phyloP scores from a whole-genome alignment of 1,140 invertebrate genomes.

The Bombus haemorrhoidalis region DNA sequence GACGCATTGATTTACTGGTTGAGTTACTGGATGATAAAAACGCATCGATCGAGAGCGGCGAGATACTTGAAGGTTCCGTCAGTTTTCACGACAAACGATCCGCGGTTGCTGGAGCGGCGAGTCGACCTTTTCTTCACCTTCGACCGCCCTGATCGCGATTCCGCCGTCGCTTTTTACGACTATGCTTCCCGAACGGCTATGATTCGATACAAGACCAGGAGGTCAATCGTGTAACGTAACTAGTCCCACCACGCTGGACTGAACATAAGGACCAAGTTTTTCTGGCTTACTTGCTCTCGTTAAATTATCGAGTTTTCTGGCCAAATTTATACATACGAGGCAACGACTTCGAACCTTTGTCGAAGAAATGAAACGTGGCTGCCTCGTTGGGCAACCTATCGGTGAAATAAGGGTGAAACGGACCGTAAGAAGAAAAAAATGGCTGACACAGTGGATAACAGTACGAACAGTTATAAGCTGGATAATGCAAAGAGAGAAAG shows the following conservation, averaged over 20 bases:
- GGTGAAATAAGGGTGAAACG: slow-evolving; percentile 8
- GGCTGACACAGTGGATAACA: background rate
- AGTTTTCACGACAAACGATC: slow-evolving; percentile 73
- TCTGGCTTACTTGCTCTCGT: slow-evolving; percentile 51
- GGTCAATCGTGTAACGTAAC: slow-evolving; percentile 63
- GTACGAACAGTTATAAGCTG: background rate
- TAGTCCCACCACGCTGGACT: slow-evolving; percentile 57
- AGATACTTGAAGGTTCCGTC: slow-evolving; percentile 42
- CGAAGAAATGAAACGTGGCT: slow-evolving; percentile 39
- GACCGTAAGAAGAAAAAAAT: background rate
- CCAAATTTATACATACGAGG: slow-evolving; percentile 43
- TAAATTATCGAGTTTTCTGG: slow-evolving; percentile 61
- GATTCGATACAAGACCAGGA: slow-evolving; percentile 59
- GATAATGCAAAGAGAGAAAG: background rate
- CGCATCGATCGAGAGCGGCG: background rate
- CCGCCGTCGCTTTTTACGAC: slow-evolving; percentile 58
- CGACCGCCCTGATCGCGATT: slow-evolving; percentile 32
- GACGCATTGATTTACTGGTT: too few species aligned
- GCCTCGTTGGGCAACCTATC: background rate
- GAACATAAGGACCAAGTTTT: slow-evolving; percentile 59
- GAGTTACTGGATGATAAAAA: background rate
- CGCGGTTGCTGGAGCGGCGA: slow-evolving; percentile 77
- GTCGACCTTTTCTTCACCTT: slow-evolving; percentile 69
- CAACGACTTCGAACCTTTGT: slow-evolving; percentile 35
- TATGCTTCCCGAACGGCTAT: slow-evolving; percentile 52